Conservation (phyloP, 2,113 vertebrate species). For the Antennarius striatus region DNA sequence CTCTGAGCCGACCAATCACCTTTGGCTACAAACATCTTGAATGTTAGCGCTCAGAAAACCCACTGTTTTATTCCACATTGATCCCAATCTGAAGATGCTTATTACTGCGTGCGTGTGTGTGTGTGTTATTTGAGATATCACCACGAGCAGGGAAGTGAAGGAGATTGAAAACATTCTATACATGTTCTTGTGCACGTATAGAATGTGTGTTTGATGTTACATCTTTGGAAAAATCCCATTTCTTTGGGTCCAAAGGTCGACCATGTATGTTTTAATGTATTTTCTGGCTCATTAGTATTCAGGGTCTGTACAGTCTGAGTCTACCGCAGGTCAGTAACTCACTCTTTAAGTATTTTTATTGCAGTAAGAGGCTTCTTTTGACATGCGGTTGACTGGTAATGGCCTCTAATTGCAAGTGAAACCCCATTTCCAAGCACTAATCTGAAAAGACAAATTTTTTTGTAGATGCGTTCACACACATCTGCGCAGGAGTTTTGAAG, state of each 20-base stretch:
- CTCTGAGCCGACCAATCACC: slow-evolving; percentile 69
- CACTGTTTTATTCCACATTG: slow-evolving; percentile 66
- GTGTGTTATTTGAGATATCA: neutral
- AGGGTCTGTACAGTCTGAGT: slow-evolving; percentile 48
- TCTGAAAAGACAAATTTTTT: slow-evolving; percentile 40
- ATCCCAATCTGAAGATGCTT: slow-evolving; percentile 84
- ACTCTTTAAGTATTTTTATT: slow-evolving; percentile 57
- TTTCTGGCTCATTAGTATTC: slow-evolving; percentile 71
- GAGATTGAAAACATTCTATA: too few relatives aligned
- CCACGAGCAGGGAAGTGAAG: too few relatives aligned
- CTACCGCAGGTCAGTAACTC: slow-evolving; percentile 60
- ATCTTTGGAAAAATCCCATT: slow-evolving; percentile 62
- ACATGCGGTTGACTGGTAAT: slow-evolving; percentile 60
- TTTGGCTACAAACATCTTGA: slow-evolving; percentile 53
- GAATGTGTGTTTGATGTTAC: slow-evolving; percentile 35
- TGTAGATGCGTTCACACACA: slow-evolving; percentile 1
- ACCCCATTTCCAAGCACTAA: slow-evolving; percentile 45
- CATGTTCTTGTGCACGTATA: too few relatives aligned
- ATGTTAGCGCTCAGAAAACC: slow-evolving; percentile 77
- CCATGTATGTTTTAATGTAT: slow-evolving; percentile 13
- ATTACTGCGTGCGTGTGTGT: slow-evolving; percentile 56
- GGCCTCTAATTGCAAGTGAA: slow-evolving; percentile 62
- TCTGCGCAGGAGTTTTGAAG: slow-evolving; percentile 7
- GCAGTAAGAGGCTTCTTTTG: slow-evolving; percentile 53
- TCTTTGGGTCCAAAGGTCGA: slow-evolving; percentile 76